Base-by-base conservation (phyloP, 2,113 vertebrate species). In the Saimiri boliviensis region DNA sequence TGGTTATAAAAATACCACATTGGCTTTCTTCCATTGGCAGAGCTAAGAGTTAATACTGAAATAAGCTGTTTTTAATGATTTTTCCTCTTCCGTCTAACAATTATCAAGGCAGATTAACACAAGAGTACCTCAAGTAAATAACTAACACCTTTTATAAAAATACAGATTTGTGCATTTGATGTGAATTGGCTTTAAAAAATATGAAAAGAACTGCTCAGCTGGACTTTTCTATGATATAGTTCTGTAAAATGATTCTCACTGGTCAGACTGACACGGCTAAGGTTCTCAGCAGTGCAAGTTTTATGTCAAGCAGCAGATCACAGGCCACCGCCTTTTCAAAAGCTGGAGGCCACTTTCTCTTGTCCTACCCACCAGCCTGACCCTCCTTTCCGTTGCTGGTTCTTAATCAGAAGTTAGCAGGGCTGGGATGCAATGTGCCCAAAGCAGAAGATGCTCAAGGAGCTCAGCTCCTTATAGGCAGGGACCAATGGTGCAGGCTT, bases 11-110 rank as follows among this genome's bases (percentile, higher is more conserved):
- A 93, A 83, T 58, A 80, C 42, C 32, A 6, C 3, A 52, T 87
- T 32, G 66, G 20, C 45, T 92, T 86, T 80, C 88, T 84, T 66
- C 54, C 58, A 49, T 17, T 85, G 92, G 89, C 58, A 83, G 73
- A 76, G 70, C 20, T 94, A 76, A 86, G 30, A 42, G 23, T 88
- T 86, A 70, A 93, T 82, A 54, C 73, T 74, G 40, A 37, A 91
- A 74, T 96, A 96, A 94, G 68, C 94, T 94, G 32, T 47, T 93
- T 92, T 96, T 86, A 93, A 86, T 96, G 97, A 71, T 54, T 87
- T 97, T 93, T 84, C 92, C 82, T 89, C 71, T 80, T 3, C 0
- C 47, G 25, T 49, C 93, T 93, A 91, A 91, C 82, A 79, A 20
- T 68, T 94, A 94, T 66, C 79, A 94, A 91, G 56, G 77, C 47